A percentile compares a stretch with the other conserved stretches of the same genome.
Evolutionary conservation across 2,113 vertebrate genomes (phyloP).

Genomic region (Onychostoma macrolepis): DNA sequence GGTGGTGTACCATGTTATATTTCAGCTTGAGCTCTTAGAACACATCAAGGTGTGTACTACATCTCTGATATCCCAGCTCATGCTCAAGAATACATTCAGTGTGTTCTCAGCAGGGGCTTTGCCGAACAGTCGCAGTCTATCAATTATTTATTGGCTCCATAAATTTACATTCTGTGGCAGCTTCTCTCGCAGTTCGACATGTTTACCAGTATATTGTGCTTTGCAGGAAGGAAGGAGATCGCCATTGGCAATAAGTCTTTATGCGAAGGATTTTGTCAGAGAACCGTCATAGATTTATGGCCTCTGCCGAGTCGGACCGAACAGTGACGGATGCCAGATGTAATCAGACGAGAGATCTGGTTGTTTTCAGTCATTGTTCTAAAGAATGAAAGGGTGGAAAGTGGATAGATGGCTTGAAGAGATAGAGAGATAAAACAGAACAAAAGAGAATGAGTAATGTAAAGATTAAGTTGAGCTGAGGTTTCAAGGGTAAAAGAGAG

Average conservation of each 20-base stretch:
- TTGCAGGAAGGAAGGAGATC: conserved; percentile 11
- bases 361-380: conserved; percentile 41
- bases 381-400: conserved; percentile 18
- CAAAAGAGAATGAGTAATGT: conserved; percentile 6
- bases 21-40: conserved; percentile 31
- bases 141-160: conserved; percentile 59
- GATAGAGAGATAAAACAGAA: conserved; percentile 8
- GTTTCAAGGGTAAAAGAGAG: conserved; percentile 26
- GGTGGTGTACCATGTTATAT: not conserved
- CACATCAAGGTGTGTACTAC: conserved; percentile 13
- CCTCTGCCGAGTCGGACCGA: conserved; percentile 8
- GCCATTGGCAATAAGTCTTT: conserved; percentile 25
- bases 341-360: conserved; percentile 31
- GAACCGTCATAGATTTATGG: conserved; percentile 28
- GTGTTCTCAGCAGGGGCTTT: conserved; percentile 43
- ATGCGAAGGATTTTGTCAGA: conserved; percentile 29
- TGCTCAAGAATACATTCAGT: conserved; percentile 43
- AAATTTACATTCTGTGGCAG: conserved; percentile 57
- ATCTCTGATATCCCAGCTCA: conserved; percentile 6
- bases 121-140: conserved; percentile 50
- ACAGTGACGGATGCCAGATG: conserved; percentile 29
- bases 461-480: conserved; percentile 13
- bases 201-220: conserved; percentile 44
- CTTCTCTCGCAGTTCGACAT: conserved; percentile 29
- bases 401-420: conserved; percentile 12